Base-by-base conservation (phyloP, 2,797 vertebrate genomes). In the Heteromormyrus szaboi region DNA sequence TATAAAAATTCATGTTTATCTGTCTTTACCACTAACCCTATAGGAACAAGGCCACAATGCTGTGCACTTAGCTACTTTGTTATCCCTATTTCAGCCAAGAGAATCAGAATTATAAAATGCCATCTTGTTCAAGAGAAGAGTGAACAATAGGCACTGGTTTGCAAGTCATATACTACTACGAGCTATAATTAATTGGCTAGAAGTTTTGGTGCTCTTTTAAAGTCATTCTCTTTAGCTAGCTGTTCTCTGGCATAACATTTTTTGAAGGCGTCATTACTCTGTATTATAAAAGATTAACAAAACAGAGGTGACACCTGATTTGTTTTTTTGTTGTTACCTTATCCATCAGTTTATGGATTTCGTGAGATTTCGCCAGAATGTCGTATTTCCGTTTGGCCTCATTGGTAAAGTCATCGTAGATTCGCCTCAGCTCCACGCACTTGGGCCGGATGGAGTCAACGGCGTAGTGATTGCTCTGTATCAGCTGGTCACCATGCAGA, bases 381-480 rank as follows among this genome's bases (percentile, higher is more conserved):
- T 97, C 97, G 0, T 94, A 92, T 91, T 97, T 98, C 92, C 97
- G 98, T 95, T 97, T 97, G 91, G 96, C 96, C 92, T 97, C 97
- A 4, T 98, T 99, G 94, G 93, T 96, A 92, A 98, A 98, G 94
- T 99, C 96, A 19, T 98, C 98, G 33, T 97, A 98, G 92, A 99
- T 95, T 22, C 96, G 94, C 88, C 97, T 96, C 89, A 99, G 97
- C 93, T 99, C 98, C 51, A 96, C 96, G 90, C 98, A 99, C 92
- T 97, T 98, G 92, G 98, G 97, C 89, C 97, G 95, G 87, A 99
- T 98, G 87, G 97, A 97, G 92, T 99, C 97, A 4, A 97, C 95
- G 0, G 98, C 97, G 0, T 98, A 98, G 94, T 99, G 98, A 91
- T 97, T 96, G 92, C 97, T 98, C 92, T 99, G 98, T 94, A 98